phyloP scores from a whole-genome alignment of 2,888 invertebrate species.

The Drosophila planitibia region DNA sequence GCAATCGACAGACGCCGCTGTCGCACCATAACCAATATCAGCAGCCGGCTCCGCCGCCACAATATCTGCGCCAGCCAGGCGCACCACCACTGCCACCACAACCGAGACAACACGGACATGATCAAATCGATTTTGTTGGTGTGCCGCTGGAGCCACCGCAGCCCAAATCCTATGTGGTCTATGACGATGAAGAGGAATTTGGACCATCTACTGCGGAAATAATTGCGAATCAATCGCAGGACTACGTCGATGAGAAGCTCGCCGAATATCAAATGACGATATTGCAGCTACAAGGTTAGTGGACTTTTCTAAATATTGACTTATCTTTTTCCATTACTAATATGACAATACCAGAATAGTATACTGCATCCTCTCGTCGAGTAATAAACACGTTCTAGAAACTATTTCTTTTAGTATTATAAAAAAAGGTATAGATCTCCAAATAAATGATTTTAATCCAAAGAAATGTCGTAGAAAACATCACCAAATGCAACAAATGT shows the following conservation, averaged over 20 bases:
- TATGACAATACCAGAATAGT: background rate
- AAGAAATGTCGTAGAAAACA: background rate
- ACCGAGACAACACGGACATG: slow-evolving; percentile 82
- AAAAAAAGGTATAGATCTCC: background rate
- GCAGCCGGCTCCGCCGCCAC: slow-evolving; percentile 82
- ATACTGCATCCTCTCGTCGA: background rate
- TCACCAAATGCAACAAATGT: background rate
- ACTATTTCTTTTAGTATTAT: background rate
- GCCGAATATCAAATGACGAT: slow-evolving; percentile 97
- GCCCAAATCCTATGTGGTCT: slow-evolving; percentile 87
- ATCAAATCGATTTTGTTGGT: slow-evolving; percentile 87
- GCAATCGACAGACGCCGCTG: slow-evolving; percentile 86
- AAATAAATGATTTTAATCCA: background rate
- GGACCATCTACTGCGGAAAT: slow-evolving; percentile 96
- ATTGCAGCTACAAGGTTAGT: slow-evolving; percentile 94
- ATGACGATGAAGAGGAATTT: slow-evolving; percentile 90
- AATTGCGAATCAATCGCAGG: slow-evolving; percentile 96
- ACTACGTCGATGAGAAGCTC: slow-evolving; percentile 96
- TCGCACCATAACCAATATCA: slow-evolving; percentile 78
- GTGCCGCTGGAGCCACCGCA: slow-evolving; percentile 91
- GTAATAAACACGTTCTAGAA: background rate
- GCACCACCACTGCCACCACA: slow-evolving; percentile 81
- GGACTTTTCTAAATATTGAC: background rate
- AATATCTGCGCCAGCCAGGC: slow-evolving; percentile 81
- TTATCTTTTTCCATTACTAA: background rate